These are phyloP conservation scores for Chymomyza fuscimana DNA, from an alignment of 2,888 invertebrate species.

Conservation along the genomic window DNA sequence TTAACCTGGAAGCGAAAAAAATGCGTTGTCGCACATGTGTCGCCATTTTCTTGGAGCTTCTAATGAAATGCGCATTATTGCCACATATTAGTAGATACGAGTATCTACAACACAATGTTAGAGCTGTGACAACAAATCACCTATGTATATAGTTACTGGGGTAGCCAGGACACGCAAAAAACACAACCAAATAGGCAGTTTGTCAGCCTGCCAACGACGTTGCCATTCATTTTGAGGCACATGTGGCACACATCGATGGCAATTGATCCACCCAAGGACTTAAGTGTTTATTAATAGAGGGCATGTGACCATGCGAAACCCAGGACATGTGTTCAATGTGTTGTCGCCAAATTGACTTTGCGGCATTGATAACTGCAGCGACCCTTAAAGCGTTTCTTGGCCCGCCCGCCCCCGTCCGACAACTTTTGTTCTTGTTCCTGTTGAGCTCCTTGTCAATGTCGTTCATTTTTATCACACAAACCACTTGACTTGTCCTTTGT, in stretches of 20 bases:
- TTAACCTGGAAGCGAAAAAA: neutral
- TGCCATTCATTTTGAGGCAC: slow-evolving; percentile 50
- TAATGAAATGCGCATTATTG: slow-evolving; percentile 54
- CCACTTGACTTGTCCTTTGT: neutral
- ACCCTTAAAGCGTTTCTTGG: neutral
- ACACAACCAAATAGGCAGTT: slow-evolving; percentile 12
- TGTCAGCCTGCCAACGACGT: slow-evolving; percentile 43
- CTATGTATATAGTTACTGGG: neutral
- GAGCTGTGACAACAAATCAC: slow-evolving; percentile 1
- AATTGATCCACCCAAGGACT: slow-evolving; percentile 34
- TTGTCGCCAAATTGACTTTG: slow-evolving; percentile 51
- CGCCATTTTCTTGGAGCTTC: slow-evolving; percentile 26
- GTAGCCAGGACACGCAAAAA: neutral
- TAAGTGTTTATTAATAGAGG: slow-evolving; percentile 53
- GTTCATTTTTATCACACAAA: neutral
- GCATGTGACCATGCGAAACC: neutral
- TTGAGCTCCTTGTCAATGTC: neutral
- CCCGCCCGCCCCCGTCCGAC: neutral
- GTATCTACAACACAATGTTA: slow-evolving; percentile 15
- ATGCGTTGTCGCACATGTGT: neutral
- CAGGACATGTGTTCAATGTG: slow-evolving; percentile 29
- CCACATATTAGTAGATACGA: neutral
- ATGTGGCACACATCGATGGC: slow-evolving; percentile 32
- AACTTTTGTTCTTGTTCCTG: neutral
- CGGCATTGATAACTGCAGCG: slow-evolving; percentile 39